phyloP scores from a whole-genome alignment of 2,113 vertebrate species.

The Hipposideros armiger region DNA sequence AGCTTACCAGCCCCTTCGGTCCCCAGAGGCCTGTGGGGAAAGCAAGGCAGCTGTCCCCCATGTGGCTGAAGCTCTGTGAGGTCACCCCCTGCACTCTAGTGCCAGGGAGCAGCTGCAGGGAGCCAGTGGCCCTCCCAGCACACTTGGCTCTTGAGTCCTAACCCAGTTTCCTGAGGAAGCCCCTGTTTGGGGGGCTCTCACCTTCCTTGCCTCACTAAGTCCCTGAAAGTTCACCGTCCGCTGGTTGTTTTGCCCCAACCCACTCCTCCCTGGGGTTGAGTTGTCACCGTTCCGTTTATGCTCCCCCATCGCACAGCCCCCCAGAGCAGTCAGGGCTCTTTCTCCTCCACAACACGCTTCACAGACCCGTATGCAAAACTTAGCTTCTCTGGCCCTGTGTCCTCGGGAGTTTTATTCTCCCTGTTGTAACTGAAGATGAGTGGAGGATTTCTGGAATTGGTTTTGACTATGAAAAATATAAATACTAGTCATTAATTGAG shows the following conservation, averaged over 20 bases:
- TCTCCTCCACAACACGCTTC: no score
- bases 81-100: neutral
- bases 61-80: neutral
- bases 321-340: neutral
- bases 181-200: neutral
- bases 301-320: rapidly evolving
- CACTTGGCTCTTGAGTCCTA: neutral
- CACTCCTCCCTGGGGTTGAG: neutral
- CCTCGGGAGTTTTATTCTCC: neutral
- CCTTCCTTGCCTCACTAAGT: neutral
- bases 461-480: neutral
- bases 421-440: rapidly evolving
- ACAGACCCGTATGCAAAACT: neutral
- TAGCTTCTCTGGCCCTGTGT: rapidly evolving
- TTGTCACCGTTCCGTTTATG: no score
- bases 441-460: neutral
- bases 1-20: neutral
- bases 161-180: neutral
- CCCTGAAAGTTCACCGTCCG: rapidly evolving
- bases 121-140: neutral
- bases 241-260: neutral
- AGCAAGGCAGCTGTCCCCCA: neutral
- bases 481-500: neutral
- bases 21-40: neutral
- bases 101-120: neutral